A percentile compares a stretch with the other conserved stretches of the same genome.
phyloP scores from a whole-genome alignment of 1,140 invertebrate genomes.

The Hylyphantes graminicola region DNA sequence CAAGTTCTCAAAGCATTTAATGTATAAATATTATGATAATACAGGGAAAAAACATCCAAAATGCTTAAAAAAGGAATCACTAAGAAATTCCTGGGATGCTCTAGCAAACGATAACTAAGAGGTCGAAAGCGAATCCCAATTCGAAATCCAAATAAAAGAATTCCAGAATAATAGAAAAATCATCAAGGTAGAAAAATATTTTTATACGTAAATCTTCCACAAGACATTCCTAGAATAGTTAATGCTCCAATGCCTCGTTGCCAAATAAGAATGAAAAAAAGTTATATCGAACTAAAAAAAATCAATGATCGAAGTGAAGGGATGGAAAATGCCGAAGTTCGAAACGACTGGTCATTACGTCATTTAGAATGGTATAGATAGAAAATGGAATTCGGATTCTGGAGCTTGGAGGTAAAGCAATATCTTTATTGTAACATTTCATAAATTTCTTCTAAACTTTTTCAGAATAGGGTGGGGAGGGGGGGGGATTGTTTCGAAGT shows the following conservation, averaged over 20 bases:
- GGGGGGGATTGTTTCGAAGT: constrained; percentile 10
- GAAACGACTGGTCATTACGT: constrained; percentile 50
- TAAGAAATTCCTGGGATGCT: too few species aligned
- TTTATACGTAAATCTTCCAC: not conserved
- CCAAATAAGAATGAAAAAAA: constrained; percentile 9
- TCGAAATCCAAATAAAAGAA: too few species aligned
- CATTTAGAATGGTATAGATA: constrained; percentile 45
- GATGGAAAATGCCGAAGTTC: constrained; percentile 26
- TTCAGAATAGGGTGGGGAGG: not conserved
- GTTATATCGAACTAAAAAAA: constrained; percentile 29
- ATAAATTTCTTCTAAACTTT: constrained; percentile 6
- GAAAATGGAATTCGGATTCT: constrained; percentile 49
- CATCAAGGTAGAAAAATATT: too few species aligned
- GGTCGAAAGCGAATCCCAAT: too few species aligned
- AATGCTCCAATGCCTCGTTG: constrained; percentile 13
- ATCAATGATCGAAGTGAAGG: constrained; percentile 18
- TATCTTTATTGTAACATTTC: constrained; percentile 4
- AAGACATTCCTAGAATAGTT: constrained; percentile 25
- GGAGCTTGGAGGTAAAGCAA: constrained; percentile 7
- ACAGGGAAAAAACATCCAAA: too few species aligned
- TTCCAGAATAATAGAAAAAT: too few species aligned
- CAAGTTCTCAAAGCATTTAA: too few species aligned
- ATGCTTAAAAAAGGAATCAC: too few species aligned
- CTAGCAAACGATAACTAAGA: too few species aligned
- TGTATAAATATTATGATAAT: too few species aligned